Conservation (phyloP, 2,113 vertebrate species). For the Eonycteris spelaea region DNA sequence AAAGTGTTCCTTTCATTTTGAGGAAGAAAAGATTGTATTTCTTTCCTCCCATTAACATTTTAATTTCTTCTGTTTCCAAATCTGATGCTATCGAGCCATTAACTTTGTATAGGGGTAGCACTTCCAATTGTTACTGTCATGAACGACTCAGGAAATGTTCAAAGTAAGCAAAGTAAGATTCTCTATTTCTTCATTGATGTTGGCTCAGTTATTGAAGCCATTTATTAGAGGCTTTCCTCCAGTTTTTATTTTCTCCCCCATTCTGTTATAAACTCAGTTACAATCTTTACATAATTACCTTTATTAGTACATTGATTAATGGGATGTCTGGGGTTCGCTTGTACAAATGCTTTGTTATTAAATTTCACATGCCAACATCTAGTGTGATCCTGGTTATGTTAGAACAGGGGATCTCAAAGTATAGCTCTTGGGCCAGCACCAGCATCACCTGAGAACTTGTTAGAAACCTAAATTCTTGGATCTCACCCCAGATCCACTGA, state of each 20-base stretch:
- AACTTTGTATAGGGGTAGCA: not conserved
- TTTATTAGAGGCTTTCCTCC: not conserved
- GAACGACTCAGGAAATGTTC: not conserved
- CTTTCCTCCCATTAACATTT: not conserved
- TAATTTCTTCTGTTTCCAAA: not conserved
- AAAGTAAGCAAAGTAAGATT: not conserved
- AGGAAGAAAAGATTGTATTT: not conserved
- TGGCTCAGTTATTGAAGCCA: not conserved
- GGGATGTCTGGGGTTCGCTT: not conserved
- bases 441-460: not conserved
- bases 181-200: not conserved
- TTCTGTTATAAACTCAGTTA: not conserved
- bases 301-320: not conserved
- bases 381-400: not conserved
- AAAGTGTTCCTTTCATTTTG: slow-evolving; percentile 23
- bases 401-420: not conserved
- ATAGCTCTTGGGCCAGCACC: not conserved
- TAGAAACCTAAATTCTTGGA: not conserved
- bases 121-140: not conserved
- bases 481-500: not conserved
- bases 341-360: not conserved
- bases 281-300: not conserved
- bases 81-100: not conserved
- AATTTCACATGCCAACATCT: not conserved
- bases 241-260: not conserved